Base-by-base conservation (phyloP, 2,888 invertebrate species). In the Lepidochitona cinerea region DNA sequence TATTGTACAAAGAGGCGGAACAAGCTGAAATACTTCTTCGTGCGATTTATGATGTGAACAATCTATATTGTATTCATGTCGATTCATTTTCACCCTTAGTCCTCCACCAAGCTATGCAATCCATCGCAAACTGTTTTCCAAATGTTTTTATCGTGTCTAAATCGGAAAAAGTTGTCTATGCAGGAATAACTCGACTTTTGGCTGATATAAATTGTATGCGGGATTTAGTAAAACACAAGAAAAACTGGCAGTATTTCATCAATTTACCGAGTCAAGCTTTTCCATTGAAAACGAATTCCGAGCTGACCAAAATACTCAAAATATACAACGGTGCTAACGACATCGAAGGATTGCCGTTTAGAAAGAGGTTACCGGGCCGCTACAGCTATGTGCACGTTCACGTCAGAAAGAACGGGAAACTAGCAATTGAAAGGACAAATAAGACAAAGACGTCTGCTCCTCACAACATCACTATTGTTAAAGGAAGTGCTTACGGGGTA, bases 151-250 rank as follows among this genome's bases (percentile, higher is more conserved):
- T 91, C 0, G 87, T 84, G 35, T 84, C 86, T 1, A 83, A 85
- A 74, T 75, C 81, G 35, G 90, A 89, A 77, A 78, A 80, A 32
- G 82, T 91, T 12, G 81, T 85, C 0, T 91, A 90, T 78, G 87
- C 84, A 0, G 88, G 89, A 0, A 88, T 87, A 72, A 79, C 83
- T 0, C 82, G 89, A 2, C 80, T 91, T 18, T 84, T 85, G 74
- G 88, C 89, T 0, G 89, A 89, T 75, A 77, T 90, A 9, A 89
- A 89, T 73, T 91, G 91, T 75, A 89, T 90, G 89, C 41, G 78
- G 29, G 88, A 89, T 70, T 81, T 87, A 14, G 37, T 87, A 9
- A 74, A 76, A 0, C 66, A 66, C 7, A 72, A 70, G 14, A 69
- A 71, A 29, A 65, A 78, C 6, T 90, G 90, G 90, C 85, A 85